Evolutionary conservation across 2,888 invertebrate genomes (phyloP).

Genomic region (Platynereis dumerilii): DNA sequence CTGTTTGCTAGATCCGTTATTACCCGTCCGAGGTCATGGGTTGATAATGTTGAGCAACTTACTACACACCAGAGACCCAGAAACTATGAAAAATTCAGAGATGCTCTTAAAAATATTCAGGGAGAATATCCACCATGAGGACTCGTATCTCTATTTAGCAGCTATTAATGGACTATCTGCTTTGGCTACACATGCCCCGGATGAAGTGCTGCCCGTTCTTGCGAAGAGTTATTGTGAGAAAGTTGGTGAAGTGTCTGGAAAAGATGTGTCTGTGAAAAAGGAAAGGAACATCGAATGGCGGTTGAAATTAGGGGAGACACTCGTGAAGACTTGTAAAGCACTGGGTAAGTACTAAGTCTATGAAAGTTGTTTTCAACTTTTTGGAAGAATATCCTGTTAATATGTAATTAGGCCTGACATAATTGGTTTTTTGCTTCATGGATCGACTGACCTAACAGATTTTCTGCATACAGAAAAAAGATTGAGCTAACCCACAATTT

Average conservation of each 20-base stretch:
- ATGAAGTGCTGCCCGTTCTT: constrained; percentile 73
- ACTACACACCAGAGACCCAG: constrained; percentile 72
- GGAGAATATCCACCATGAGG: constrained; percentile 78
- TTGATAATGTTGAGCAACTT: constrained; percentile 76
- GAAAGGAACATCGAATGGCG: constrained; percentile 63
- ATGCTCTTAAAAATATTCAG: constrained; percentile 76
- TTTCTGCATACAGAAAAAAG: too few species aligned
- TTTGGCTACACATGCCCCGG: constrained; percentile 73
- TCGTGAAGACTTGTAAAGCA: constrained; percentile 75
- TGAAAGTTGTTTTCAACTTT: too few species aligned
- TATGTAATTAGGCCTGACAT: too few species aligned
- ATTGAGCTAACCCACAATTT: too few species aligned
- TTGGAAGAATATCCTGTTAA: too few species aligned
- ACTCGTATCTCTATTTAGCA: constrained; percentile 82
- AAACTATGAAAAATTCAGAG: constrained; percentile 66
- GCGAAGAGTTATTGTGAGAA: constrained; percentile 71
- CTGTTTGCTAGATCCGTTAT: constrained; percentile 74
- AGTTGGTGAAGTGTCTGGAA: neutral
- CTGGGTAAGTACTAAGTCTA: constrained; percentile 70
- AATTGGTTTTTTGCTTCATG: too few species aligned
- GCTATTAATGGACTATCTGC: constrained; percentile 79
- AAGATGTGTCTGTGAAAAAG: neutral
- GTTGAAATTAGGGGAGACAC: constrained; percentile 81
- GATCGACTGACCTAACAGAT: too few species aligned
- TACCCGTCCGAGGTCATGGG: constrained; percentile 85